A percentile compares a stretch with the other conserved stretches of the same genome.
phyloP scores from a whole-genome alignment of 1,140 invertebrate genomes.

The Pteromalus puparum region DNA sequence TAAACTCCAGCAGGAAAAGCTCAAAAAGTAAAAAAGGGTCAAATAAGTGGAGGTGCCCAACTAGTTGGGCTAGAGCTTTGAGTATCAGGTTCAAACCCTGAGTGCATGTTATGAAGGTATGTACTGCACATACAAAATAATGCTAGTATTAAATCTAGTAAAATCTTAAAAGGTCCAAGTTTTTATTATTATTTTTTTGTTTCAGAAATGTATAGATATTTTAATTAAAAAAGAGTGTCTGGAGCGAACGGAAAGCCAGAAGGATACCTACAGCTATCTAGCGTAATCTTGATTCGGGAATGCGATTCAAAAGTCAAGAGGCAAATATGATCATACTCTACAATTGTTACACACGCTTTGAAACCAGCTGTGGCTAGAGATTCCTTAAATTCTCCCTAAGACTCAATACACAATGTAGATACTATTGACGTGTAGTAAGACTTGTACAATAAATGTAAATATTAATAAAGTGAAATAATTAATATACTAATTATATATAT shows the following conservation, averaged over 20 bases:
- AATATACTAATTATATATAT: no score
- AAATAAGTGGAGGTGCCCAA: constrained; percentile 86
- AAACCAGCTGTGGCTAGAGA: constrained; percentile 42
- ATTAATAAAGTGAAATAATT: no score
- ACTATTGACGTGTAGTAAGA: no score
- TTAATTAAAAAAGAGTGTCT: no score
- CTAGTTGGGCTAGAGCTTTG: constrained; percentile 96
- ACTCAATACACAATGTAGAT: no score
- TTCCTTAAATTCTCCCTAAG: no score
- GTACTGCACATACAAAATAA: constrained; percentile 26
- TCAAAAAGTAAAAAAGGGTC: constrained; percentile 73
- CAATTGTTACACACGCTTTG: constrained; percentile 63
- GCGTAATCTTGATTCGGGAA: constrained; percentile 53
- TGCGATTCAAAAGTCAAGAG: constrained; percentile 63
- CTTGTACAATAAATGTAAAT: no score
- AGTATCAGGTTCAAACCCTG: constrained; percentile 97
- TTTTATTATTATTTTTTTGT: no score
- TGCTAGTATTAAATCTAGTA: not conserved
- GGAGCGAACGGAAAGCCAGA: no score
- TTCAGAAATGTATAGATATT: constrained; percentile 78
- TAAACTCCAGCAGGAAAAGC: constrained; percentile 68
- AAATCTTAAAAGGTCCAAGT: not conserved
- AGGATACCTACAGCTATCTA: no score
- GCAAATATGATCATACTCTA: constrained; percentile 62
- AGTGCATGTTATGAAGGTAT: constrained; percentile 96